A percentile compares a stretch with the other conserved stretches of the same genome.
Evolutionary conservation across 1,140 invertebrate species (phyloP).

Genomic region (Ylistrum balloti): DNA sequence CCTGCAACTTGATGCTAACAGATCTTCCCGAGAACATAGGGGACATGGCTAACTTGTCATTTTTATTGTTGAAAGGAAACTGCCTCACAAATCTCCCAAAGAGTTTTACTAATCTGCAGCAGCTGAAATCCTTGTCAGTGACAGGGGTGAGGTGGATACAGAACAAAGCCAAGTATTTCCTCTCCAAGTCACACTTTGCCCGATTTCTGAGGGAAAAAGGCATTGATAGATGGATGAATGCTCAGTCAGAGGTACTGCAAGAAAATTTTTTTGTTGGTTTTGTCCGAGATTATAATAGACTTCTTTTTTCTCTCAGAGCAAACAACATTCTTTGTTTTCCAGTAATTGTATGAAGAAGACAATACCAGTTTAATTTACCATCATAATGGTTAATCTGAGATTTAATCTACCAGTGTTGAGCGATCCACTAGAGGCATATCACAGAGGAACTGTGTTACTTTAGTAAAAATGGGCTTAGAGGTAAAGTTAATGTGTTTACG

Average conservation of each 20-base stretch:
- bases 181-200: slow-evolving; percentile 45
- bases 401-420: too few relatives aligned
- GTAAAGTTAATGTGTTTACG: too few relatives aligned
- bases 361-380: too few relatives aligned
- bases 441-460: too few relatives aligned
- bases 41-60: slow-evolving; percentile 62
- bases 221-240: slow-evolving; percentile 59
- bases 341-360: too few relatives aligned
- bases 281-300: too few relatives aligned
- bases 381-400: too few relatives aligned
- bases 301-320: too few relatives aligned
- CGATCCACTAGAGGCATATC: too few relatives aligned
- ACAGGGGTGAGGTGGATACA: slow-evolving; percentile 68
- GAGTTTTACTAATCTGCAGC: slow-evolving; percentile 70
- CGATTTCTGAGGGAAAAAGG: slow-evolving; percentile 49
- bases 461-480: too few relatives aligned
- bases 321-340: too few relatives aligned
- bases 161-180: slow-evolving; percentile 9
- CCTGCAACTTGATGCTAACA: slow-evolving; percentile 67
- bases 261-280: too few relatives aligned
- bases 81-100: slow-evolving; percentile 71
- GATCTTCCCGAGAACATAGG: slow-evolving; percentile 73
- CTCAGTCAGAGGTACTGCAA: slow-evolving; percentile 62
- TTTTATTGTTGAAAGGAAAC: slow-evolving; percentile 70
- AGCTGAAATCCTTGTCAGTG: slow-evolving; percentile 72